Evolutionary conservation across 2,113 vertebrate genomes (phyloP).

Genomic region (Cisticola juncidis): DNA sequence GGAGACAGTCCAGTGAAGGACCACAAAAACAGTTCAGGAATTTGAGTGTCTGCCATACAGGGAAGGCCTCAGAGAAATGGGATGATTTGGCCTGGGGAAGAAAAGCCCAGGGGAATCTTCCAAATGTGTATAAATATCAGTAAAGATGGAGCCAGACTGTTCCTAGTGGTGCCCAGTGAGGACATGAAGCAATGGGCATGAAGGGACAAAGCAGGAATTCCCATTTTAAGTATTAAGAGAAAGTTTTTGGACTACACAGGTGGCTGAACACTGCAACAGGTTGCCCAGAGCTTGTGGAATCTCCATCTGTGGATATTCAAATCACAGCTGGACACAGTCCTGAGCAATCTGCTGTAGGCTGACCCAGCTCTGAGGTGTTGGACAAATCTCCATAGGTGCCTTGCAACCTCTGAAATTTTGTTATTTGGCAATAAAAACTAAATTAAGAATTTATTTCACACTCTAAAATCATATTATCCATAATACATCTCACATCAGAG

Average conservation of each 20-base stretch:
- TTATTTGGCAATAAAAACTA: neutral
- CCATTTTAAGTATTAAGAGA: neutral
- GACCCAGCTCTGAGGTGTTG: fast-evolving
- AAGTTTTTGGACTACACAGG: neutral
- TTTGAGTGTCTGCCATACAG: neutral
- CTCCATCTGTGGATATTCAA: neutral
- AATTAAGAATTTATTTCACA: neutral
- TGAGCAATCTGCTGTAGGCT: neutral
- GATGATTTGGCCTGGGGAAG: neutral
- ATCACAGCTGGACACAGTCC: neutral
- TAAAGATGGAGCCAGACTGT: neutral
- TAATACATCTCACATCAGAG: neutral
- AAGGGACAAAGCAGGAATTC: neutral
- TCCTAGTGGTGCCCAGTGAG: neutral
- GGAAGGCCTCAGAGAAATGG: neutral
- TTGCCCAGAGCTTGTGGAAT: neutral
- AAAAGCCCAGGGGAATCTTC: neutral
- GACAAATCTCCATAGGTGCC: neutral
- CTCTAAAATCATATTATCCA: neutral
- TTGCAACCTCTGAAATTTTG: neutral
- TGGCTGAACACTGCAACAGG: neutral
- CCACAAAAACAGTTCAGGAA: neutral
- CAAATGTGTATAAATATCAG: neutral
- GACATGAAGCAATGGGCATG: fast-evolving
- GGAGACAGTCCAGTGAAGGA: neutral